phyloP scores from a whole-genome alignment of 2,113 vertebrate genomes.

The Bos javanicus region DNA sequence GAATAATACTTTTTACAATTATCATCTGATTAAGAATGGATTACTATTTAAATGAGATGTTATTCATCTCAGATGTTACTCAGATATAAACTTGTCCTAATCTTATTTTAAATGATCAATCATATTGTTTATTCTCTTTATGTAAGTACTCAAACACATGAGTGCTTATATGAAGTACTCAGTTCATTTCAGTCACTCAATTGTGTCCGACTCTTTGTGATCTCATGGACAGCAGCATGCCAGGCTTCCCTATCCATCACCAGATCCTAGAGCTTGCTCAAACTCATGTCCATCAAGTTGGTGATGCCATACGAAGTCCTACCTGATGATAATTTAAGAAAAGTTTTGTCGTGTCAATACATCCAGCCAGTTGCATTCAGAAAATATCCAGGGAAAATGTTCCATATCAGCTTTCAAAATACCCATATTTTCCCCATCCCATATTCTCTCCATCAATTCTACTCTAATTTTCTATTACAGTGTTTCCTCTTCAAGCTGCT shows the following conservation, averaged over 20 bases:
- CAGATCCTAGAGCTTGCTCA: background rate
- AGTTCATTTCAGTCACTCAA: background rate
- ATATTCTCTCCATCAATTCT: background rate
- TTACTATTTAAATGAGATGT: background rate
- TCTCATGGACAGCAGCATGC: background rate
- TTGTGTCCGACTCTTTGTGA: background rate
- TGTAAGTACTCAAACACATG: background rate
- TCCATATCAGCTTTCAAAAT: background rate
- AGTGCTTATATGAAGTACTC: background rate
- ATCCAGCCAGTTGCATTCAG: background rate
- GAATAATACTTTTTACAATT: conserved; percentile 36
- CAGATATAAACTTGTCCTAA: background rate
- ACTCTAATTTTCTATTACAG: background rate
- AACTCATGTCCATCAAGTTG: background rate
- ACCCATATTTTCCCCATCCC: background rate
- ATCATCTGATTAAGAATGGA: background rate
- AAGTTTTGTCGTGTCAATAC: background rate
- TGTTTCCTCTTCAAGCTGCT: background rate
- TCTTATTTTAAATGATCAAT: background rate
- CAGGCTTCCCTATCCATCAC: background rate
- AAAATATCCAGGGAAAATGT: background rate
- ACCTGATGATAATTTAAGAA: background rate
- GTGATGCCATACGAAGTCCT: background rate
- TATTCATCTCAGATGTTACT: background rate
- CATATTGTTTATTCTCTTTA: background rate